Base-by-base conservation (phyloP, 2,888 invertebrate genomes). In the Caenorhabditis angaria region DNA sequence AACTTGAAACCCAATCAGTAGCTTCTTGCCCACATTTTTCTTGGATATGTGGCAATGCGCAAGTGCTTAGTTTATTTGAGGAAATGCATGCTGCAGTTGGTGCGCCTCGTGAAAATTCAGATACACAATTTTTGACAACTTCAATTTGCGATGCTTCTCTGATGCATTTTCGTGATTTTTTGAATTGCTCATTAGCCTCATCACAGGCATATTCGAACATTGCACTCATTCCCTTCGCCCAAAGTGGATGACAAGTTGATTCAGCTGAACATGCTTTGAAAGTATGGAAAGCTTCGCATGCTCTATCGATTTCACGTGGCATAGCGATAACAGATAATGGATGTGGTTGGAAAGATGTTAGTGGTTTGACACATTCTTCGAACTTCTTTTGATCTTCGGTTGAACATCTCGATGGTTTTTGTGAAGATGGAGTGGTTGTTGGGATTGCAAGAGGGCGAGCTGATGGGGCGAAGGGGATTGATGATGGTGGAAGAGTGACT, bases 151-250 rank as follows among this genome's bases (percentile, higher is more conserved):
- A 71, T 4, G 68, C 64, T 63, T 70, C 76, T 10, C 67, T 60
- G 27, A 76, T 71, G 47, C 70, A 77, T 20, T 70, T 66, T n/a
- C 72, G 53, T 20, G 82, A 82, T 61, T 84, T 71, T 57, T 75
- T 78, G 73, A 82, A 85, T 32, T 74, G 67, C 24, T 65, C 70
- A 48, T 76, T 72, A 20, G 84, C 83, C 48, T 81, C 82, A 27
- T 82, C 81, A 50, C 85, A 85, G 14, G 85, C 85, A 51, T 62
- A 85, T 48, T 83, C 84, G 70, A 85, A 86, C 85, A 85, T 85
- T 48, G 84, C 85, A n/a, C 71, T 70, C 85, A 85, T 85, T 67
- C 85, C 85, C 24, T 76, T 66, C 22, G 85, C 85, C 85, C 85
- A 85, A 25, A 84, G 62, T 20, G 85, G 84, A 69, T 78, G 80